phyloP scores from a whole-genome alignment of 1,140 invertebrate species.

The Philaenus spumarius region DNA sequence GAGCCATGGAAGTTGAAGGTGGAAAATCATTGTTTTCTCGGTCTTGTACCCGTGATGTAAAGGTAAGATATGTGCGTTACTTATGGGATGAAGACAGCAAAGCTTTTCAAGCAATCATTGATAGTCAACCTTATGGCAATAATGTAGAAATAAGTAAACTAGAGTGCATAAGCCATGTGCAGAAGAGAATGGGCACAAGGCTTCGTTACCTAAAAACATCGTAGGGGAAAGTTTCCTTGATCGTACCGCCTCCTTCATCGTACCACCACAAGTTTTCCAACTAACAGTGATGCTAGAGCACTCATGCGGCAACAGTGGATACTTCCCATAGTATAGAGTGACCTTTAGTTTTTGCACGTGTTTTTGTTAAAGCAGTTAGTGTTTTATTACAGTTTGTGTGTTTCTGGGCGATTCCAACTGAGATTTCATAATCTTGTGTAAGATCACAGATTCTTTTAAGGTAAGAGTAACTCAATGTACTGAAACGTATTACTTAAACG shows the following conservation, averaged over 20 bases:
- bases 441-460: too few relatives aligned
- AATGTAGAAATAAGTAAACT: constrained; percentile 17
- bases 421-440: too few relatives aligned
- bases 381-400: not conserved
- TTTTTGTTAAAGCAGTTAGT: not conserved
- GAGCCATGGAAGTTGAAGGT: not conserved
- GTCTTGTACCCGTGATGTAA: not conserved
- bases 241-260: not conserved
- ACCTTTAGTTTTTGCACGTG: not conserved
- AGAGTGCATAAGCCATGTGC: constrained; percentile 19
- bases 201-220: not conserved
- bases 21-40: not conserved
- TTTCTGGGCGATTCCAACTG: not conserved
- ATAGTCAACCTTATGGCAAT: constrained; percentile 9
- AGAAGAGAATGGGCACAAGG: constrained; percentile 13
- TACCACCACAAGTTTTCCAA: not conserved
- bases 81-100: constrained; percentile 24
- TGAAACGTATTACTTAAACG: too few relatives aligned
- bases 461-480: too few relatives aligned
- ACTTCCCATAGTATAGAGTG: not conserved
- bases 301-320: not conserved
- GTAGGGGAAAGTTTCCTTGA: constrained; percentile 1
- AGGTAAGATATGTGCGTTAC: constrained; percentile 18
- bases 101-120: not conserved
- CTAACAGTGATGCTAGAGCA: too few relatives aligned